phyloP scores from a whole-genome alignment of 2,888 invertebrate species.

The Heliconius hortense region DNA sequence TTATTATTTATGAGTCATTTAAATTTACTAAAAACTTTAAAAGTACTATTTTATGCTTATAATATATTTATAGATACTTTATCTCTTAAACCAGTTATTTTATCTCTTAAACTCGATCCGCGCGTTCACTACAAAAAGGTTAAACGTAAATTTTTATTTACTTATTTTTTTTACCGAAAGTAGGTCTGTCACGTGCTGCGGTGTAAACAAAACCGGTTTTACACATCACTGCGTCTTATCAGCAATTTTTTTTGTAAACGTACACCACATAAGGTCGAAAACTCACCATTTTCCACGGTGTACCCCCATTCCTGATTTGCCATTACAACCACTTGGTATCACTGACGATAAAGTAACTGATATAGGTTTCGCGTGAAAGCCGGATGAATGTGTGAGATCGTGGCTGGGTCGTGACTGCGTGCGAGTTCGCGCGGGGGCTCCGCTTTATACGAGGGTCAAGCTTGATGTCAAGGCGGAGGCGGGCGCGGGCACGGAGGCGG shows the following conservation, averaged over 20 bases:
- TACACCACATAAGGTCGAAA: conserved; percentile 44
- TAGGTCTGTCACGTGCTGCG: conserved; percentile 67
- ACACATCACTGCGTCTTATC: conserved; percentile 50
- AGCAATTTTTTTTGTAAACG: conserved; percentile 33
- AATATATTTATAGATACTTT: conserved; percentile 29
- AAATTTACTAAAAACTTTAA: conserved; percentile 20
- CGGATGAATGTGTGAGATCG: conserved; percentile 66
- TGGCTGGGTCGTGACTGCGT: conserved; percentile 73
- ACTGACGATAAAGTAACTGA: conserved; percentile 43
- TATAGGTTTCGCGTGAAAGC: conserved; percentile 57
- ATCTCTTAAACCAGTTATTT: conserved; percentile 24
- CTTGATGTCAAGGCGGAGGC: conserved; percentile 46
- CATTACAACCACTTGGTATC: conserved; percentile 53
- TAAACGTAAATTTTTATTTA: conserved; percentile 18
- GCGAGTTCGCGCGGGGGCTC: conserved; percentile 62
- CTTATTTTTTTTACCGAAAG: conserved; percentile 32
- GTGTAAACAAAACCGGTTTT: conserved; percentile 79
- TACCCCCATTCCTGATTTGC: conserved; percentile 83
- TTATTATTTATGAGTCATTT: conserved; percentile 38
- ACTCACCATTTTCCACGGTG: conserved; percentile 83
- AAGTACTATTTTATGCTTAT: conserved; percentile 2
- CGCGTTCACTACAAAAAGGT: conserved; percentile 6
- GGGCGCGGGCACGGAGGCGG: conserved; percentile 49
- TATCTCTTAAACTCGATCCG: not conserved
- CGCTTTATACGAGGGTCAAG: conserved; percentile 67